These are phyloP conservation scores for Spilogale gracilis DNA, from an alignment of 2,113 vertebrate genomes.

Conservation along the genomic window DNA sequence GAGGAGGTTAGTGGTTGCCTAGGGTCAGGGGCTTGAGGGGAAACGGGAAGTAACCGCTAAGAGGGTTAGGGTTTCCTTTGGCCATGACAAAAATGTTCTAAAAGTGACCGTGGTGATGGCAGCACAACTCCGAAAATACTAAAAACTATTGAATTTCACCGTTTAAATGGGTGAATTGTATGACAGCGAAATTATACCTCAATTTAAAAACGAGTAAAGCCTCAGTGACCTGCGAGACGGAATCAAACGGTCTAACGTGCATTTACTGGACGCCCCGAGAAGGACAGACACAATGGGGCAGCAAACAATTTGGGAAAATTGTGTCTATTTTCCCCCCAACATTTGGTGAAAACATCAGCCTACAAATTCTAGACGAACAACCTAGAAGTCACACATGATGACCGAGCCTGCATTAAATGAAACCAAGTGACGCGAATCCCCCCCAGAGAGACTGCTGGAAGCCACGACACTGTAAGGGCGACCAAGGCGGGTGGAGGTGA, in stretches of 20 bases:
- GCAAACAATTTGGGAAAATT: neutral
- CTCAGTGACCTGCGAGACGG: neutral
- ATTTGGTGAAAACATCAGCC: neutral
- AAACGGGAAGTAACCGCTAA: neutral
- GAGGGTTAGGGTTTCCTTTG: neutral
- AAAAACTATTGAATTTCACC: neutral
- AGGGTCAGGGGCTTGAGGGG: neutral
- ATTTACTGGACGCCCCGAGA: neutral
- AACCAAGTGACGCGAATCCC: neutral
- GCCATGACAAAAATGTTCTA: neutral
- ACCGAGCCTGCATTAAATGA: neutral
- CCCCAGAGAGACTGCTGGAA: neutral
- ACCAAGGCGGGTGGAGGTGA: too few species aligned
- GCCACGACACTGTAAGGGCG: neutral
- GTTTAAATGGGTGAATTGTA: neutral
- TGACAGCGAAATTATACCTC: neutral
- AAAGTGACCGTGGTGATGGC: neutral
- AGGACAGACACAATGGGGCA: neutral
- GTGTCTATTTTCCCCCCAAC: neutral
- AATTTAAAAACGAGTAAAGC: neutral
- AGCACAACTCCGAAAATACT: too few species aligned
- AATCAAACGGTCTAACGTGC: neutral
- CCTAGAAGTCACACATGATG: neutral
- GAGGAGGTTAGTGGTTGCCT: neutral
- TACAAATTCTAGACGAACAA: neutral